Conservation (phyloP, 2,888 invertebrate species). For the Mythimna loreyi region DNA sequence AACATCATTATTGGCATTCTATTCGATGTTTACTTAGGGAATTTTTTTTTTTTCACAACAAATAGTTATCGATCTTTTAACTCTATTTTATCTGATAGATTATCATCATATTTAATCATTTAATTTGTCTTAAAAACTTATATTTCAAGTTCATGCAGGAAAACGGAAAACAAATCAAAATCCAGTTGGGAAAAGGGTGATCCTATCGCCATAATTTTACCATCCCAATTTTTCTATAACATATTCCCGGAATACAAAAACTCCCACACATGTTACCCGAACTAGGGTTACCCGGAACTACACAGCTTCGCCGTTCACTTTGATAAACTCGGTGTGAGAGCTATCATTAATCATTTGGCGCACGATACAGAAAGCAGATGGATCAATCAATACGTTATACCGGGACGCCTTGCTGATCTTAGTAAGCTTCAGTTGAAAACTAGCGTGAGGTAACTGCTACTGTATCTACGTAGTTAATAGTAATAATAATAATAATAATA, state of each 20-base stretch:
- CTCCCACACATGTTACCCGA: constrained; percentile 24
- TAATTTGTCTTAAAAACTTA: no score
- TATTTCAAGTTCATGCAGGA: no score
- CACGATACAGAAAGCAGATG: constrained; percentile 53
- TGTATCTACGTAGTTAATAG: no score
- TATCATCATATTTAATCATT: no score
- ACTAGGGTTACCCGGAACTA: constrained; percentile 22
- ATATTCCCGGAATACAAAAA: constrained; percentile 10
- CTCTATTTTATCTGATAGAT: no score
- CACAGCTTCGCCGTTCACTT: constrained; percentile 36
- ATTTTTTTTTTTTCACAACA: no score
- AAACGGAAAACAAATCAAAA: background rate
- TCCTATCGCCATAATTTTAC: background rate
- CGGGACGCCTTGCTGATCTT: constrained; percentile 46
- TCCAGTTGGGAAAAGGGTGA: background rate
- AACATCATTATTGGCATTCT: no score
- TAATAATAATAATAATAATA: no score
- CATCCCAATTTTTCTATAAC: background rate
- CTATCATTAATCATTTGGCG: constrained; percentile 65
- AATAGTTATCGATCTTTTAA: no score
- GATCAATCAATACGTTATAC: constrained; percentile 62
- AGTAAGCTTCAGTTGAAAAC: constrained; percentile 19
- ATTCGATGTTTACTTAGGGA: no score
- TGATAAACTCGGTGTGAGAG: constrained; percentile 54
- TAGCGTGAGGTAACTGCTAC: no score